Evolutionary conservation across 2,113 vertebrate genomes (phyloP).

Genomic region (Psammodynastes pulverulentus): DNA sequence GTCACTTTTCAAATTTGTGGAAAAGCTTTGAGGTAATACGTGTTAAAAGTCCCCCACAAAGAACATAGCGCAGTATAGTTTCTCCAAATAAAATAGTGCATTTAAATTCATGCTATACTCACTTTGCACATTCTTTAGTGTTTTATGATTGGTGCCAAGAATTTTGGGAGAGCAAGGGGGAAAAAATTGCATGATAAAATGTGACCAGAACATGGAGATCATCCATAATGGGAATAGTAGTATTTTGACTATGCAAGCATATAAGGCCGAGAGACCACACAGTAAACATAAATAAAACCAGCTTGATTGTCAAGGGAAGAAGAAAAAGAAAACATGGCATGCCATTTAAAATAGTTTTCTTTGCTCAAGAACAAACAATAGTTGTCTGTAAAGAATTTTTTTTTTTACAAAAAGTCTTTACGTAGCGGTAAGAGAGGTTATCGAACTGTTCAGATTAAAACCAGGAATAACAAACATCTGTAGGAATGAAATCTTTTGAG

Average conservation of each 20-base stretch:
- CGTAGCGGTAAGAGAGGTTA: slow-evolving; percentile 10
- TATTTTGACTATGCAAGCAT: slow-evolving; percentile 51
- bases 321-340: not conserved
- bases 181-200: slow-evolving; percentile 52
- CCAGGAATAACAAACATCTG: not conserved
- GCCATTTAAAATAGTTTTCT: slow-evolving; percentile 41
- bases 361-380: slow-evolving; percentile 32
- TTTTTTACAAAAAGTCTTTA: slow-evolving; percentile 8
- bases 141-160: slow-evolving; percentile 40
- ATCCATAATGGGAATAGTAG: slow-evolving; percentile 61
- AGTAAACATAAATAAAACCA: slow-evolving; percentile 65
- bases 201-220: slow-evolving; percentile 55
- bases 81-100: slow-evolving; percentile 18
- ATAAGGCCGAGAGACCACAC: slow-evolving; percentile 57
- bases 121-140: slow-evolving; percentile 30
- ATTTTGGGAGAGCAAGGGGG: slow-evolving; percentile 35
- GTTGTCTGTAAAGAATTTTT: slow-evolving; percentile 28
- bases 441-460: slow-evolving; percentile 27
- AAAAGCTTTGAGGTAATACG: not conserved
- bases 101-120: slow-evolving; percentile 4
- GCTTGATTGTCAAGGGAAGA: slow-evolving; percentile 53
- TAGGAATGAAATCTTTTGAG: not conserved
- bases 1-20: not conserved
- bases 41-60: not conserved
- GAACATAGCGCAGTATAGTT: slow-evolving; percentile 19